Conservation (phyloP, 2,113 vertebrate species). For the Esox niger region DNA sequence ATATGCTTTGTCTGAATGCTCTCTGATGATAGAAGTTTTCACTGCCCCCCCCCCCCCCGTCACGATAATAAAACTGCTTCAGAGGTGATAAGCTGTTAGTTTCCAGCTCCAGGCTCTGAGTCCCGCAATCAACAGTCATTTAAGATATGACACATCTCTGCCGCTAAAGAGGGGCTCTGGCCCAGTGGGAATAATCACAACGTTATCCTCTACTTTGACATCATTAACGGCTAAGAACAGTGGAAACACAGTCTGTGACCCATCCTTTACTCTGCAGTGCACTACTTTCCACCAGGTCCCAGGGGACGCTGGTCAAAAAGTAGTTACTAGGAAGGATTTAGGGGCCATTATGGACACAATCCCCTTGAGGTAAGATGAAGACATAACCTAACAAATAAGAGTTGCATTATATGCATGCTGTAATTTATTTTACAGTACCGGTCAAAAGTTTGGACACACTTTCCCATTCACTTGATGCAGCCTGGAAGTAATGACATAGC, state of each 20-base stretch:
- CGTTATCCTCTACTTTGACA: slow-evolving; percentile 48
- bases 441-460: no score
- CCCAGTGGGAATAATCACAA: slow-evolving; percentile 52
- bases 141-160: slow-evolving; percentile 45
- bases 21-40: slow-evolving; percentile 36
- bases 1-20: slow-evolving; percentile 54
- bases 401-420: no score
- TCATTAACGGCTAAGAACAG: slow-evolving; percentile 53
- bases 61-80: slow-evolving; percentile 27
- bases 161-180: slow-evolving; percentile 34
- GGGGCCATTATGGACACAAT: no score
- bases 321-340: no score
- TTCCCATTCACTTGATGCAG: no score
- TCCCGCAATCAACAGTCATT: slow-evolving; percentile 61
- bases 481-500: no score
- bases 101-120: slow-evolving; percentile 40
- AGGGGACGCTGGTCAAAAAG: no score
- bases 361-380: slow-evolving; percentile 31
- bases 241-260: slow-evolving; percentile 5
- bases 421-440: no score
- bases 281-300: no score
- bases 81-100: slow-evolving; percentile 43
- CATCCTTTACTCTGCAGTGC: no score
- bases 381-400: neutral
- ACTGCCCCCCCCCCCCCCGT: slow-evolving; percentile 33